Base-by-base conservation (phyloP, 2,797 vertebrate genomes). In the Chrysocyon brachyurus region DNA sequence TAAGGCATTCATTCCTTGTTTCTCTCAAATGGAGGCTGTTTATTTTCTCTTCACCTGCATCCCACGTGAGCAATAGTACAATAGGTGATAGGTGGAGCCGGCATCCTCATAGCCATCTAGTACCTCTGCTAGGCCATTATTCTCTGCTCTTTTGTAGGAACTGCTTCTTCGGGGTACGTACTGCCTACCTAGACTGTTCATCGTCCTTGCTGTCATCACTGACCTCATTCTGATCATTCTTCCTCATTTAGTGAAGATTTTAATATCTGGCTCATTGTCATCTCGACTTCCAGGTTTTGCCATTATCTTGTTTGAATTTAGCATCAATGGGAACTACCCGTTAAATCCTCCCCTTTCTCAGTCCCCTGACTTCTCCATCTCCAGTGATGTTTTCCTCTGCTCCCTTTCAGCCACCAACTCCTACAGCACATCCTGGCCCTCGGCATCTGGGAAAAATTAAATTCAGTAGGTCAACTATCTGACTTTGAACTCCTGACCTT, bases 391-490 rank as follows among this genome's bases (percentile, higher is more conserved):
- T 94, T 94, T 92, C 40, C 57, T 95, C 79, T 87, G 59, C 14
- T 64, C n/a, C 21, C 11, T 79, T 73, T 91, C 59, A 91, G 77
- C 86, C 28, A 21, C 24, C 54, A 85, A n/a, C 36, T 90, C 64
- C 61, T 12, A 46, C 8, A 24, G 11, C 56, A 54, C 31, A 57
- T 92, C 72, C 72, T 77, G n/a, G 33, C 79, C 57, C 70, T 70
- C 26, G 15, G 91, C 92, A 68, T 54, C 52, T 88, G 82, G 56
- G 46, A 96, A 83, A 86, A 70, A 88, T 6, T 81, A 61, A 96
- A 33, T 36, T 82, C 31, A 77, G 16, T 36, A 85, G 52, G 46
- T 96, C 31, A 94, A 94, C 36, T 56, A 4, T 85, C 90, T 64
- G 52, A 96, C 28, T 91, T 59, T 52, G 26, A 78, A 85, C 52